phyloP scores from a whole-genome alignment of 2,888 invertebrate species.

The Sesamia inferens region DNA sequence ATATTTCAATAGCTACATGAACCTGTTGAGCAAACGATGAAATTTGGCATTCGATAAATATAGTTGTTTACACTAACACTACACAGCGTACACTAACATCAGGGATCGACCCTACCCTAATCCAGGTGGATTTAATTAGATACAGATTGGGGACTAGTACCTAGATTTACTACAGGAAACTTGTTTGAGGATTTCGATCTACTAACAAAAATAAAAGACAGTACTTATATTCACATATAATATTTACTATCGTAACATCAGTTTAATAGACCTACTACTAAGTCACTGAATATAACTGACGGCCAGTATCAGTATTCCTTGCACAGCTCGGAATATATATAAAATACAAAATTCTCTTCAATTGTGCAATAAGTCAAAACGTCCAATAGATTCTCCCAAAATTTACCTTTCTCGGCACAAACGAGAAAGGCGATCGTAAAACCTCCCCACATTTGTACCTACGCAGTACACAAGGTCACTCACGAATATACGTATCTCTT shows the following conservation, averaged over 20 bases:
- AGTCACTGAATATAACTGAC: slow-evolving; percentile 9
- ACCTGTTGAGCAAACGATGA: slow-evolving; percentile 55
- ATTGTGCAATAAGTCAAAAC: slow-evolving; percentile 80
- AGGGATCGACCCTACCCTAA: slow-evolving; percentile 40
- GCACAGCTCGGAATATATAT: slow-evolving; percentile 49
- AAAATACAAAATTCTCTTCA: slow-evolving; percentile 69
- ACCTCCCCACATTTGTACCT: slow-evolving; percentile 76
- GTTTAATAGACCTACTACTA: not conserved
- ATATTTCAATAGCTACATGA: slow-evolving; percentile 39
- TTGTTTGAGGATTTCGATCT: slow-evolving; percentile 5
- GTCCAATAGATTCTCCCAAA: slow-evolving; percentile 79
- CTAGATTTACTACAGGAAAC: slow-evolving; percentile 28
- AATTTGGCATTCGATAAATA: slow-evolving; percentile 49
- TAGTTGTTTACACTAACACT: too few species aligned
- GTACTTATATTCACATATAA: not conserved
- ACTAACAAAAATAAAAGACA: not conserved
- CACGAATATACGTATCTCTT: slow-evolving; percentile 74
- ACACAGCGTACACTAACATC: slow-evolving; percentile 31
- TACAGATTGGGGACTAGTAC: slow-evolving; percentile 26
- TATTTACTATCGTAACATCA: not conserved
- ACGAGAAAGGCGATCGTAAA: slow-evolving; percentile 81
- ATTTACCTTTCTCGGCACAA: slow-evolving; percentile 79
- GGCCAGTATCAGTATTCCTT: slow-evolving; percentile 30
- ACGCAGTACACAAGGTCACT: slow-evolving; percentile 80
- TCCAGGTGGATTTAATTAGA: slow-evolving; percentile 51